Percentiles rank a stretch among this genome's conserved stretches.
Evolutionary conservation across 2,888 invertebrate genomes (phyloP).

Genomic region (Nipponacmea schrenckii): DNA sequence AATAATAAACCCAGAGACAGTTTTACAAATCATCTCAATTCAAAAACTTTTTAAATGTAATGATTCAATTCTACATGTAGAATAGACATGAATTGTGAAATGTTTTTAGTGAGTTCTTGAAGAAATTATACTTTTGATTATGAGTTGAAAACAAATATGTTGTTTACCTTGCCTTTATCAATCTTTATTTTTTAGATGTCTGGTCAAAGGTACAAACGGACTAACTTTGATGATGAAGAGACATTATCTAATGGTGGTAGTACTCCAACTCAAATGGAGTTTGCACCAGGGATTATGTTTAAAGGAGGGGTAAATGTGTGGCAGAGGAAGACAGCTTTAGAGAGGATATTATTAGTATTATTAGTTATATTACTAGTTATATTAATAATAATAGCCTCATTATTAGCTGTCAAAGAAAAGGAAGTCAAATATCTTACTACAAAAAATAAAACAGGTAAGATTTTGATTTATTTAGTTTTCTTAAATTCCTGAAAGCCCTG

Average conservation of each 20-base stretch:
- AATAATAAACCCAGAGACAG: too few relatives aligned
- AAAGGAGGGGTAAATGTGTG: conserved; percentile 56
- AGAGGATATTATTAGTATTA: conserved; percentile 49
- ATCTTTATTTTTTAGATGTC: conserved; percentile 56
- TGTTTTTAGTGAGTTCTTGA: too few relatives aligned
- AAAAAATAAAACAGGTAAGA: conserved; percentile 12
- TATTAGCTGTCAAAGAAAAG: conserved; percentile 43
- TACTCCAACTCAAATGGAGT: conserved; percentile 57
- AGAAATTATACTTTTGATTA: too few relatives aligned
- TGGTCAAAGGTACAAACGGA: conserved; percentile 64
- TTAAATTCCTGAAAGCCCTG: too few relatives aligned
- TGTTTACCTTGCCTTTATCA: too few relatives aligned
- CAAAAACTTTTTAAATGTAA: not conserved
- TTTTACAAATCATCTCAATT: too few relatives aligned
- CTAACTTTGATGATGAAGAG: conserved; percentile 67
- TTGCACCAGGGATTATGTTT: conserved; percentile 54
- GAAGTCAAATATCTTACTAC: conserved; percentile 24
- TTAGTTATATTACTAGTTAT: conserved; percentile 42
- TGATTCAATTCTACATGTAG: not conserved
- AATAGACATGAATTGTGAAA: not conserved
- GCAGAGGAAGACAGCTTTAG: conserved; percentile 53
- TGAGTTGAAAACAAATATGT: too few relatives aligned
- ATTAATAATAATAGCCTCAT: conserved; percentile 49
- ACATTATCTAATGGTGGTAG: conserved; percentile 53
- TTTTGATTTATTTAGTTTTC: too few relatives aligned